These are phyloP conservation scores for Brachionus calyciflorus DNA, from an alignment of 1,140 invertebrate species.

Conservation along the genomic window DNA sequence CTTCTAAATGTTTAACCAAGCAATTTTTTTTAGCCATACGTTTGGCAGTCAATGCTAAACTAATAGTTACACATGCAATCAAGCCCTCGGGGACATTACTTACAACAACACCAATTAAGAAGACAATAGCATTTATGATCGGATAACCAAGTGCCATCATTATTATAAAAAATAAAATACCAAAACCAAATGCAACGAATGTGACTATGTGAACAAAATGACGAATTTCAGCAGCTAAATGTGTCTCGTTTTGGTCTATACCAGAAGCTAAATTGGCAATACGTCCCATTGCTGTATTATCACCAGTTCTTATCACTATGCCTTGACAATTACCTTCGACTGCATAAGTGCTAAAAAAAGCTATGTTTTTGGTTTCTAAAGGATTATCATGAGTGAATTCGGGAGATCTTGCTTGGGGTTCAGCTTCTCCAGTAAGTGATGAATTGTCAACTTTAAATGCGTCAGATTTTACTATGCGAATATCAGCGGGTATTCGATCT, in stretches of 20 bases:
- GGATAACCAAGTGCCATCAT: slow-evolving; percentile 56
- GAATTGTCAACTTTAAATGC: slow-evolving; percentile 66
- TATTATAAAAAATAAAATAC: slow-evolving; percentile 93
- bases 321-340: slow-evolving; percentile 71
- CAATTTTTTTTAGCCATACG: slow-evolving; percentile 96
- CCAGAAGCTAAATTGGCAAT: slow-evolving; percentile 74
- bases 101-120: slow-evolving; percentile 90
- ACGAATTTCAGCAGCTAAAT: slow-evolving; percentile 94
- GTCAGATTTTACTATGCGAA: slow-evolving; percentile 69
- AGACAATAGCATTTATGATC: slow-evolving; percentile 91
- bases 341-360: slow-evolving; percentile 94
- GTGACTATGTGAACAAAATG: slow-evolving; percentile 99
- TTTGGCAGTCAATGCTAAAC: slow-evolving; percentile 76
- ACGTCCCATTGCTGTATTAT: slow-evolving; percentile 64
- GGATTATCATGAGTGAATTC: slow-evolving; percentile 93
- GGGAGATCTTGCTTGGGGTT: slow-evolving; percentile 82
- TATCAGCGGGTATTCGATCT: slow-evolving; percentile 64
- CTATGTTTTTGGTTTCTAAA: slow-evolving; percentile 90
- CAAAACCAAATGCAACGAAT: slow-evolving; percentile 93
- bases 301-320: slow-evolving; percentile 61
- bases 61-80: slow-evolving; percentile 53
- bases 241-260: slow-evolving; percentile 90
- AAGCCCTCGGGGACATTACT: slow-evolving; percentile 85
- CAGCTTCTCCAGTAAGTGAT: slow-evolving; percentile 87
- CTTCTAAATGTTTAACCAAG: slow-evolving; percentile 92